Evolutionary conservation across 2,113 vertebrate species (phyloP).

Genomic region (Nothocercus julius): DNA sequence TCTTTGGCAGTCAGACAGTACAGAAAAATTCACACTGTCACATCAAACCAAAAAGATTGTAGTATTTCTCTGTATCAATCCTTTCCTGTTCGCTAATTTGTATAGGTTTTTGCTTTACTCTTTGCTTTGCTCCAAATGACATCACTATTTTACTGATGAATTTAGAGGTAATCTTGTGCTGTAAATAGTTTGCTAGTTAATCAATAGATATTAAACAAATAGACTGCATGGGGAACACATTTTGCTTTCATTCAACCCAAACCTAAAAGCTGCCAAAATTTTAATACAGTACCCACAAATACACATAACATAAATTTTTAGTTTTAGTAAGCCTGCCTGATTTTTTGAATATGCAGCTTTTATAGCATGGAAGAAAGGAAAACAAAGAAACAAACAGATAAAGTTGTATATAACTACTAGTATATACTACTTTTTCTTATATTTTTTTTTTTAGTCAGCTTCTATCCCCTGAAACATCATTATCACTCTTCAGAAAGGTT

Average conservation of each 20-base stretch:
- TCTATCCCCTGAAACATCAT: neutral
- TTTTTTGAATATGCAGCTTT: neutral
- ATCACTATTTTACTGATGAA: neutral
- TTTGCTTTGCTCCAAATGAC: neutral
- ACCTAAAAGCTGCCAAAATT: neutral
- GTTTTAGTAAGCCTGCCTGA: neutral
- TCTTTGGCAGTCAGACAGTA: neutral
- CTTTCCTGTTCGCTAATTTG: neutral
- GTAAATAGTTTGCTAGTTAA: slow-evolving; percentile 15
- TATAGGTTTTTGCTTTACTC: neutral
- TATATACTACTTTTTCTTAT: neutral
- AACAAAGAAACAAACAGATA: neutral
- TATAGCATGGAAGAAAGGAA: neutral
- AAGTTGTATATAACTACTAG: neutral
- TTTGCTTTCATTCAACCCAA: neutral
- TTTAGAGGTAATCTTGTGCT: neutral
- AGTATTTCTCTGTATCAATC: neutral
- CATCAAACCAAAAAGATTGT: neutral
- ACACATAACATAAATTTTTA: neutral
- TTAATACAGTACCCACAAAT: neutral
- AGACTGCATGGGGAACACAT: neutral
- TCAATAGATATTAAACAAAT: slow-evolving; percentile 18
- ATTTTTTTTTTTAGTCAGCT: neutral
- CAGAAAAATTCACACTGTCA: neutral
- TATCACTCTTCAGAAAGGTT: neutral